Evolutionary conservation across 2,888 invertebrate species (phyloP).

Genomic region (Sussaba pulchella): DNA sequence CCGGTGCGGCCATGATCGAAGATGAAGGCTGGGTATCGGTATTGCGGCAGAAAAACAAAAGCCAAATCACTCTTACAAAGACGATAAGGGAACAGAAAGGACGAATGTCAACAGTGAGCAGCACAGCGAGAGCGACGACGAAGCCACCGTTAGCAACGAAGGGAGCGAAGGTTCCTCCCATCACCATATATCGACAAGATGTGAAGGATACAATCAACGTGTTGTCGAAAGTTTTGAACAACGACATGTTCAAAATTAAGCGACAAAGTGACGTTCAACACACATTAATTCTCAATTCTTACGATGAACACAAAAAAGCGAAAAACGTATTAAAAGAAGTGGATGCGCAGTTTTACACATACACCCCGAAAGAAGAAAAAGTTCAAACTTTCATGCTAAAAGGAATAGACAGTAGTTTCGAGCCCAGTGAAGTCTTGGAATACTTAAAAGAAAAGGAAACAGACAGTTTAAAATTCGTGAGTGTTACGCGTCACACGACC

Average conservation of each 20-base stretch:
- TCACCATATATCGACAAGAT: slow-evolving; percentile 16
- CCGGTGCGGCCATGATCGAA: no score
- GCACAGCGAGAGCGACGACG: no score
- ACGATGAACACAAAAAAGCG: slow-evolving; percentile 9
- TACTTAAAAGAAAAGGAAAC: slow-evolving; percentile 1
- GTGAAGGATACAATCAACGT: slow-evolving; percentile 27
- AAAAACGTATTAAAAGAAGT: slow-evolving; percentile 17
- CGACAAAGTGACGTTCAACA: slow-evolving; percentile 12
- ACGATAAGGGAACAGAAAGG: no score
- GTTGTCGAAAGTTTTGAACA: slow-evolving; percentile 3
- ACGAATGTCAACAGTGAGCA: no score
- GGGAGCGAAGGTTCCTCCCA: slow-evolving; percentile 19
- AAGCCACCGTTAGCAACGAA: background rate
- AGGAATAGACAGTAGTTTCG: slow-evolving; percentile 34
- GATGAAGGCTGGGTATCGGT: no score
- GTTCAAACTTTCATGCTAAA: slow-evolving; percentile 28
- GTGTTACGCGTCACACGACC: background rate
- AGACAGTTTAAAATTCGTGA: background rate
- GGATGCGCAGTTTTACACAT: slow-evolving; percentile 19
- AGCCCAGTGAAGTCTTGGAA: background rate
- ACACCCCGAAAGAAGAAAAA: slow-evolving; percentile 25
- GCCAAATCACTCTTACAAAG: no score
- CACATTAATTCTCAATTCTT: background rate
- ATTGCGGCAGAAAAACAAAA: no score
- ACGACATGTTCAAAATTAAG: slow-evolving; percentile 16